A percentile compares a stretch with the other conserved stretches of the same genome.
Evolutionary conservation across 2,888 invertebrate species (phyloP).

Genomic region (Stenurella melanura): DNA sequence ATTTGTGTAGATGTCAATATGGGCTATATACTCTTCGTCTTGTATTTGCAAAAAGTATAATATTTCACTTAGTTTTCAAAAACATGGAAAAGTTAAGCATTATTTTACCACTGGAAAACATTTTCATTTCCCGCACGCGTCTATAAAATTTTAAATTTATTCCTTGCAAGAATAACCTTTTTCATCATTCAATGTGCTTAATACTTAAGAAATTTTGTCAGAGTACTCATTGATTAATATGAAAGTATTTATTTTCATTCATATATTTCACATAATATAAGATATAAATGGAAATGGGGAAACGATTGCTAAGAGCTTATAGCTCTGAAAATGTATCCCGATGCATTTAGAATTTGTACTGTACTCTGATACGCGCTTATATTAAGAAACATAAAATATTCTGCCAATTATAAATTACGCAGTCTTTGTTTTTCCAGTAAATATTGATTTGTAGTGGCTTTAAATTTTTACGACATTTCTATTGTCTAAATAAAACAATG

Average conservation of each 20-base stretch:
- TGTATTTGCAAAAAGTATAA: too few relatives aligned
- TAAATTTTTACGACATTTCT: constrained; percentile 18
- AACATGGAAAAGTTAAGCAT: too few relatives aligned
- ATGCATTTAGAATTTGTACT: neutral
- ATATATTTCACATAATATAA: neutral
- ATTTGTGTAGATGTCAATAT: too few relatives aligned
- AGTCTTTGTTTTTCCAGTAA: neutral
- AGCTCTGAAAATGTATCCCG: too few relatives aligned
- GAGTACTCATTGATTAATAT: neutral
- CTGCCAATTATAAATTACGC: neutral
- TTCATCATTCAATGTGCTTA: neutral
- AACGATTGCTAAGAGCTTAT: neutral
- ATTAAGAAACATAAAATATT: neutral
- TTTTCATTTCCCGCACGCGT: neutral
- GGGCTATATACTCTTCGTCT: too few relatives aligned
- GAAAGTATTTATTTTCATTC: neutral
- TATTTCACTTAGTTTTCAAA: too few relatives aligned
- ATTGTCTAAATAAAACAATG: constrained; percentile 31
- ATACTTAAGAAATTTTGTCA: neutral
- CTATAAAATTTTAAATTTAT: neutral
- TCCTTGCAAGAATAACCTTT: neutral
- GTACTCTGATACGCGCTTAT: neutral
- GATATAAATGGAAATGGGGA: neutral
- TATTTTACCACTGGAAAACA: too few relatives aligned
- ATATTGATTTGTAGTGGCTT: constrained; percentile 3